Conservation (phyloP, 2,888 invertebrate species). For the Aphodius granarius region DNA sequence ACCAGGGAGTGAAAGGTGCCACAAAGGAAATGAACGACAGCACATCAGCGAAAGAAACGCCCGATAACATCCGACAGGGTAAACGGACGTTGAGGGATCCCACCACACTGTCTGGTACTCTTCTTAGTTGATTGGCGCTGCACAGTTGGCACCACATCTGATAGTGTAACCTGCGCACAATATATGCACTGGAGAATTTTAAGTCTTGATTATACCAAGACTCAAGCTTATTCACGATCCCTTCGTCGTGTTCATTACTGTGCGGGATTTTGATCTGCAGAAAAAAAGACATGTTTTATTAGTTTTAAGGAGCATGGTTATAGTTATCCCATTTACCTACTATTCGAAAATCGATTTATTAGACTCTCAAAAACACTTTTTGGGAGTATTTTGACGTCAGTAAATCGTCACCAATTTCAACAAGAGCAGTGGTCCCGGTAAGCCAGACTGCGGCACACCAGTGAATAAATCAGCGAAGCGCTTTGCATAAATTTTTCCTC, state of each 20-base stretch:
- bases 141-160: constrained; percentile 28
- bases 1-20: constrained; percentile 44
- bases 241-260: background rate
- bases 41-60: constrained; percentile 5
- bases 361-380: constrained; percentile 16
- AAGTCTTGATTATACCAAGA: constrained; percentile 28
- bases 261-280: constrained; percentile 6
- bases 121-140: constrained; percentile 23
- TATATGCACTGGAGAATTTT: constrained; percentile 23
- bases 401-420: constrained; percentile 12
- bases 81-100: constrained; percentile 37
- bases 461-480: background rate
- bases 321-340: too few species aligned
- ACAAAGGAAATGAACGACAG: constrained; percentile 30
- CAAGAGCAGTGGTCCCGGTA: background rate
- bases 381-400: too few species aligned
- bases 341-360: too few species aligned
- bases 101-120: constrained; percentile 14
- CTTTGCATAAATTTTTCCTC: background rate
- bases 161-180: constrained; percentile 26
- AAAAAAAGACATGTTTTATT: too few species aligned
- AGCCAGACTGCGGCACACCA: background rate
- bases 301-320: too few species aligned
- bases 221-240: constrained; percentile 1
- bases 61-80: constrained; percentile 43